phyloP scores from a whole-genome alignment of 2,113 vertebrate genomes.

The Nanorana parkeri region DNA sequence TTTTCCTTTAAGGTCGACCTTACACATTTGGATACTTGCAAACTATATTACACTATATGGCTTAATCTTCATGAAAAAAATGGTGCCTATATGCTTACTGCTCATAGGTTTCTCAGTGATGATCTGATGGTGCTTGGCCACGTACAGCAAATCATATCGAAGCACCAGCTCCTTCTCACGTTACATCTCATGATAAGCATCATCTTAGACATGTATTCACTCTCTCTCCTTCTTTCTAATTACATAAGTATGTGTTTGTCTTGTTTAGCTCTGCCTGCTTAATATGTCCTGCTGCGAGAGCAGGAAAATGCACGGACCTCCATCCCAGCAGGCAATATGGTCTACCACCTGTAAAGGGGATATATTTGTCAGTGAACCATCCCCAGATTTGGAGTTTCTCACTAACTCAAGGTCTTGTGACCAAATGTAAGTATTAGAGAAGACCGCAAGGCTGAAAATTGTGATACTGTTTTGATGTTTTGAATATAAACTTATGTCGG shows the following conservation, averaged over 20 bases:
- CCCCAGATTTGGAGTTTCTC: slow-evolving; percentile 78
- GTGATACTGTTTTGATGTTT: too few relatives aligned
- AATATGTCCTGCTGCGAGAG: slow-evolving; percentile 89
- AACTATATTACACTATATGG: too few relatives aligned
- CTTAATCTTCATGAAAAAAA: too few relatives aligned
- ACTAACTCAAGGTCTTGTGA: slow-evolving; percentile 83
- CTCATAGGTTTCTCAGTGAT: too few relatives aligned
- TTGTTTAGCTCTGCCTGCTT: slow-evolving; percentile 83
- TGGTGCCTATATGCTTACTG: too few relatives aligned
- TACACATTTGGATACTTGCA: too few relatives aligned
- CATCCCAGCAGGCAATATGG: slow-evolving; percentile 92
- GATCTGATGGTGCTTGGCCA: too few relatives aligned
- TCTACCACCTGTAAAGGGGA: slow-evolving; percentile 96
- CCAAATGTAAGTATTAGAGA: slow-evolving; percentile 85
- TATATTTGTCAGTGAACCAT: slow-evolving; percentile 93
- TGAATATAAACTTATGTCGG: too few relatives aligned
- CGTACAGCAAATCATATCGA: too few relatives aligned
- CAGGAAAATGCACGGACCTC: slow-evolving; percentile 84
- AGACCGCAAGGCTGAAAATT: background rate
- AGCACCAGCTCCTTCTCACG: too few relatives aligned
- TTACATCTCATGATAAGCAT: too few relatives aligned
- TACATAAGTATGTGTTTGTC: background rate
- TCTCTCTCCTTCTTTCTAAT: background rate
- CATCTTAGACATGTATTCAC: background rate
- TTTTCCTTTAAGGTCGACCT: too few relatives aligned